Evolutionary conservation across 2,888 invertebrate species (phyloP), one percentile per base, ranked within the genome.

Genomic region (Stenchaetothrips biformis): DNA sequence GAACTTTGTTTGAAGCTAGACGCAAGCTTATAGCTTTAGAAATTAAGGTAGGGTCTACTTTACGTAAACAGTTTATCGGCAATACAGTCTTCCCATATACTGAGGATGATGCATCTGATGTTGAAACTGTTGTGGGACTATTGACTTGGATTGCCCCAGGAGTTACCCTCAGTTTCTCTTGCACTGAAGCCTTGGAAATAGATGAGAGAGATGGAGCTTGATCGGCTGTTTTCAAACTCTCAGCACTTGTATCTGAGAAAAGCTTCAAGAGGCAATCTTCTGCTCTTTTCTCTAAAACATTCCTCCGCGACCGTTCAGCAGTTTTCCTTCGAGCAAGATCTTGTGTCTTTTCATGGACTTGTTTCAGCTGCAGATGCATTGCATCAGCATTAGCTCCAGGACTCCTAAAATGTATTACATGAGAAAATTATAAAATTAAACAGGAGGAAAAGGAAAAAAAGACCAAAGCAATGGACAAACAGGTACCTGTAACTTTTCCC

Each of bases 301-400:
- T 7, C 67, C 25, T 74, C 11, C 25, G 25, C 11, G 67, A 21
- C 25, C 25, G 67, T 21, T 74, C 67, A 25, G 67, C 25, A 11
- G 67, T 74, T 74, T 25, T 74, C 25, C 67, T 74, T 74, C 11
- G 21, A 7, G 67, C 67, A 25, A 74, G 67, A 25, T 74, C 67
- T 74, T 74, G 67, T 7, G 67, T 74, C 25, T 74, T 74, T 74
- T 74, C 67, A 74, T 74, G 67, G 25, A 74, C 67, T 74, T 74
- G 67, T 21, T 74, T 74, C 25, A 74, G 21, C 25, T 74, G 67
- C 9, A 74, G 21, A 74, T 25, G 67, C 67, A 74, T 74, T 74
- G 67, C 21, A 11, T 74, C 67, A 21, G 67, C 67, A 9, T 74
- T 74, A 25, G 21, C 25, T 25, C 21, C 7, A 11, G 67, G 67